Evolutionary conservation across 1,140 invertebrate species (phyloP).

Genomic region (Lethocerus indicus): DNA sequence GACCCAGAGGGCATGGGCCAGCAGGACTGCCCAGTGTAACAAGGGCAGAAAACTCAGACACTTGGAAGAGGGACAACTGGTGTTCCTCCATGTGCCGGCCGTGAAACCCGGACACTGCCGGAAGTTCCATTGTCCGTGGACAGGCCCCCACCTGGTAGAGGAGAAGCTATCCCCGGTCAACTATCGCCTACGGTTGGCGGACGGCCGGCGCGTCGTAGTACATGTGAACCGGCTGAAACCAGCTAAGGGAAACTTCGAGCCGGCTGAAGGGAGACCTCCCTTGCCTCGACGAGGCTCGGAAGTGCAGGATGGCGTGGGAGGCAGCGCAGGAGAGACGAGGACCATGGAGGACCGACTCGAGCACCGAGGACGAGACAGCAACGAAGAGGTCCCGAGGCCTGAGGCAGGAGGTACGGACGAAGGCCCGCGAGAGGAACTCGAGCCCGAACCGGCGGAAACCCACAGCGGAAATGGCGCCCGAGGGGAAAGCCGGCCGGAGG

Average conservation of each 20-base stretch:
- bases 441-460: too few species aligned
- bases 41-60: not conserved
- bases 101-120: not conserved
- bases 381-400: not conserved
- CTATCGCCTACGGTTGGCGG: not conserved
- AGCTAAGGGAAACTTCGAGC: not conserved
- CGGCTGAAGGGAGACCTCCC: not conserved
- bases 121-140: conserved; percentile 3
- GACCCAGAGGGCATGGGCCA: not conserved
- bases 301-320: not conserved
- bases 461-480: too few species aligned
- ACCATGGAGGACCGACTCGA: not conserved
- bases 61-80: not conserved
- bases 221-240: not conserved
- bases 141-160: not conserved
- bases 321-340: not conserved
- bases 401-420: too few species aligned
- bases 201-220: not conserved
- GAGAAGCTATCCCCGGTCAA: not conserved
- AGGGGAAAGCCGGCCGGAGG: too few species aligned
- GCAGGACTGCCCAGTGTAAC: not conserved
- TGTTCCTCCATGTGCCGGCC: not conserved
- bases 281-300: not conserved
- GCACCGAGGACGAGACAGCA: not conserved
- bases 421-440: too few species aligned